phyloP scores from a whole-genome alignment of 1,140 invertebrate species.

The Orchestia grillus region DNA sequence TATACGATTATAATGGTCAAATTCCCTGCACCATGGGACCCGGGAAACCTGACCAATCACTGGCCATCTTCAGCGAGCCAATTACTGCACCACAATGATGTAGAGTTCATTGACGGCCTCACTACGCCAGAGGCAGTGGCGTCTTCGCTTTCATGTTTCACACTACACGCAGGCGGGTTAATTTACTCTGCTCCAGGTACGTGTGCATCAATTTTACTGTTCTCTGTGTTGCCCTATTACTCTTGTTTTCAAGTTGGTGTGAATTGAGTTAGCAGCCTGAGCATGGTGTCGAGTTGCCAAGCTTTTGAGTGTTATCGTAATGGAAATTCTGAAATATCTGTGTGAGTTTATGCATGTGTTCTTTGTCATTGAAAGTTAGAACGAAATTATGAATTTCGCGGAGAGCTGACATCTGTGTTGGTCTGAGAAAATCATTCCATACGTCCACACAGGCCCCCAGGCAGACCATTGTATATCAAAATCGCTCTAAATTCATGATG shows the following conservation, averaged over 20 bases:
- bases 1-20: background rate
- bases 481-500: too few species aligned
- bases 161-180: background rate
- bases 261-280: too few species aligned
- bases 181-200: background rate
- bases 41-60: conserved; percentile 19
- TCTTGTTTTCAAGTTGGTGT: background rate
- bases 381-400: too few species aligned
- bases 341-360: too few species aligned
- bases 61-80: background rate
- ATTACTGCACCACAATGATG: conserved; percentile 1
- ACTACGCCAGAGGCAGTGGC: background rate
- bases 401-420: too few species aligned
- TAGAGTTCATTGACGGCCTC: background rate
- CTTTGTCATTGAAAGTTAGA: too few species aligned
- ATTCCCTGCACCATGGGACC: background rate
- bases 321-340: too few species aligned
- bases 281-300: background rate
- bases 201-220: background rate
- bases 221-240: background rate
- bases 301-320: background rate
- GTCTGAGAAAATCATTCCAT: too few species aligned
- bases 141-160: conserved; percentile 3
- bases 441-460: too few species aligned
- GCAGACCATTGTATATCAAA: too few species aligned